Evolutionary conservation across 2,888 invertebrate genomes (phyloP).

Genomic region (Drosophila nr. medialis): DNA sequence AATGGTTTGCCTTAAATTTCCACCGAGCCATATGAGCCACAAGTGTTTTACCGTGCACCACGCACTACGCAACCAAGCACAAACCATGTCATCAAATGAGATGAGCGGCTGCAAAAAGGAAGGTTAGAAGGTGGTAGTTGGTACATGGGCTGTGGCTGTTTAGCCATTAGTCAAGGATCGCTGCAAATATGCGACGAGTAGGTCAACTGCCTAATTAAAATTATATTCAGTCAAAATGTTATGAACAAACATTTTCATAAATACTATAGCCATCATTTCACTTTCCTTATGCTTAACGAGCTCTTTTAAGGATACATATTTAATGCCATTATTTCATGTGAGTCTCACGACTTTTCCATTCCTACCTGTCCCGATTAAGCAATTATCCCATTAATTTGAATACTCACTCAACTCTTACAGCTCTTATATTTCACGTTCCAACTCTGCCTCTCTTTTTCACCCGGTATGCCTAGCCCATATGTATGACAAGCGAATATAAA

Average conservation of each 20-base stretch:
- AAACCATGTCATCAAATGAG: slow-evolving; percentile 57
- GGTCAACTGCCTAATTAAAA: slow-evolving; percentile 76
- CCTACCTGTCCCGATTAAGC: slow-evolving; percentile 32
- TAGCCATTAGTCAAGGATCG: slow-evolving; percentile 66
- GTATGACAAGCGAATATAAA: slow-evolving; percentile 58
- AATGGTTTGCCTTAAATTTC: slow-evolving; percentile 81
- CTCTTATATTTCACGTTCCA: not conserved
- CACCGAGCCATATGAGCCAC: slow-evolving; percentile 66
- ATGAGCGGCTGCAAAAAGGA: slow-evolving; percentile 5
- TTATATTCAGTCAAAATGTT: slow-evolving; percentile 31
- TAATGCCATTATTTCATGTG: slow-evolving; percentile 18
- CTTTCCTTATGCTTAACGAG: not conserved
- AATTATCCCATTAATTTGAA: slow-evolving; percentile 70
- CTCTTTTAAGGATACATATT: not conserved
- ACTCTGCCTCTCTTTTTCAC: not conserved
- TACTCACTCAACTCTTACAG: slow-evolving; percentile 22
- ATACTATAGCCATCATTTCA: not conserved
- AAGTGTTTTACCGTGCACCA: slow-evolving; percentile 67
- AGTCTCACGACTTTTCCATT: not conserved
- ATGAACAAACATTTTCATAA: not conserved
- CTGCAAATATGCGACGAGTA: slow-evolving; percentile 50
- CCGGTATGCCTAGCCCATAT: slow-evolving; percentile 1
- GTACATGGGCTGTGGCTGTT: slow-evolving; percentile 47
- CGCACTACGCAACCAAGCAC: slow-evolving; percentile 42
- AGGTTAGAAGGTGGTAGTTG: not conserved